A percentile compares a stretch with the other conserved stretches of the same genome.
phyloP scores from a whole-genome alignment of 2,113 vertebrate genomes.

The Ceratotherium simum region DNA sequence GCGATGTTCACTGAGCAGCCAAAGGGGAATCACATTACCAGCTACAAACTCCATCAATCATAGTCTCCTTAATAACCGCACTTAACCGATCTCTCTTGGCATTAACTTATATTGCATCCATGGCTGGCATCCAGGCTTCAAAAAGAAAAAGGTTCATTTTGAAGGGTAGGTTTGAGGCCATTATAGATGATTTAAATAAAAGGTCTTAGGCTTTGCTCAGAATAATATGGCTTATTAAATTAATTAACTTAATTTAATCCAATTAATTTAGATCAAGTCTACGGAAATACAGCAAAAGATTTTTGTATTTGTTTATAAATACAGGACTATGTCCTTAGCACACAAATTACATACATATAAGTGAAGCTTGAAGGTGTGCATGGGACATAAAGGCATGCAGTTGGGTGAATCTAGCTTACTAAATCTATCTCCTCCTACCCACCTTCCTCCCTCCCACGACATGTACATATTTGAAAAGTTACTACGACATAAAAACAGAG shows the following conservation, averaged over 20 bases:
- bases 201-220: constrained; percentile 61
- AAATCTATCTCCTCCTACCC: not conserved
- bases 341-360: constrained; percentile 21
- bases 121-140: constrained; percentile 77
- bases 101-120: constrained; percentile 83
- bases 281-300: constrained; percentile 47
- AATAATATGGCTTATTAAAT: constrained; percentile 68
- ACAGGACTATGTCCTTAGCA: constrained; percentile 12
- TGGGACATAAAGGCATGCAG: not conserved
- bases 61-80: constrained; percentile 83
- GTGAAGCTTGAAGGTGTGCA: not conserved
- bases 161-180: constrained; percentile 69
- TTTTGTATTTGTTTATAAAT: constrained; percentile 61
- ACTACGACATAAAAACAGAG: not conserved
- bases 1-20: constrained; percentile 79
- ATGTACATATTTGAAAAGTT: not conserved
- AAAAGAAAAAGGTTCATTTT: constrained; percentile 69
- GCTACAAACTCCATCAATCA: constrained; percentile 85
- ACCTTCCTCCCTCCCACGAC: not conserved
- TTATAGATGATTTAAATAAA: constrained; percentile 77
- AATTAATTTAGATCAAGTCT: constrained; percentile 65
- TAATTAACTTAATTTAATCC: constrained; percentile 74
- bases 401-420: not conserved
- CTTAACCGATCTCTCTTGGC: constrained; percentile 83
- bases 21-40: constrained; percentile 84